Evolutionary conservation across 2,888 invertebrate species (phyloP).

Genomic region (Parnassius smintheus): DNA sequence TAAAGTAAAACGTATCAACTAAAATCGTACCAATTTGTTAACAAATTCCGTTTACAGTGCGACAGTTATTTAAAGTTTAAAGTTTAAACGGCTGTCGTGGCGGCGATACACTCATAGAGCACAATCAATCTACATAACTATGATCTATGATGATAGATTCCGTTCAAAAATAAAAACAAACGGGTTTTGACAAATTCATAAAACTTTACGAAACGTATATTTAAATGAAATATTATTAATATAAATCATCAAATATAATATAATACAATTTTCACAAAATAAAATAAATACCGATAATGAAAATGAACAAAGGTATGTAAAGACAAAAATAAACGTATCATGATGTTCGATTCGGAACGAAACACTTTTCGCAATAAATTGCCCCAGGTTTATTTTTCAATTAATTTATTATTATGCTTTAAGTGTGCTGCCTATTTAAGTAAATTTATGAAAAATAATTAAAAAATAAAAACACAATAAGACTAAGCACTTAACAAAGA

Average conservation of each 20-base stretch:
- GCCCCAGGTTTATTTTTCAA: no score
- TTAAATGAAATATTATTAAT: no score
- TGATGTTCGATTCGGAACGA: background rate
- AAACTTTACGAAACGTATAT: no score
- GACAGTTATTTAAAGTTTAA: constrained; percentile 42
- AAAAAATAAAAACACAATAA: background rate
- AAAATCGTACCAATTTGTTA: constrained; percentile 3
- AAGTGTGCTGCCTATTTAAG: no score
- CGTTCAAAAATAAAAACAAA: constrained; percentile 25
- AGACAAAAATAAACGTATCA: background rate
- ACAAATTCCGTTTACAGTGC: constrained; percentile 27
- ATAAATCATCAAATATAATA: no score
- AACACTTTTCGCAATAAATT: no score
- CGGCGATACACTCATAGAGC: constrained; percentile 36
- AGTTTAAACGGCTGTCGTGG: constrained; percentile 52
- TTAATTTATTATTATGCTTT: no score
- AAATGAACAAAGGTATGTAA: background rate
- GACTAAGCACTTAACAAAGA: background rate
- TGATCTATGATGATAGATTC: constrained; percentile 24
- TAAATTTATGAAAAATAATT: no score
- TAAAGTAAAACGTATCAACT: background rate
- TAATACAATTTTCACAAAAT: no score
- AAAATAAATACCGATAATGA: no score
- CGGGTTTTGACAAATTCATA: no score
- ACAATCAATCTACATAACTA: background rate